Percentiles rank a stretch among this genome's conserved stretches.
Conservation (phyloP, 2,888 invertebrate species). For the Chirona hameri region DNA sequence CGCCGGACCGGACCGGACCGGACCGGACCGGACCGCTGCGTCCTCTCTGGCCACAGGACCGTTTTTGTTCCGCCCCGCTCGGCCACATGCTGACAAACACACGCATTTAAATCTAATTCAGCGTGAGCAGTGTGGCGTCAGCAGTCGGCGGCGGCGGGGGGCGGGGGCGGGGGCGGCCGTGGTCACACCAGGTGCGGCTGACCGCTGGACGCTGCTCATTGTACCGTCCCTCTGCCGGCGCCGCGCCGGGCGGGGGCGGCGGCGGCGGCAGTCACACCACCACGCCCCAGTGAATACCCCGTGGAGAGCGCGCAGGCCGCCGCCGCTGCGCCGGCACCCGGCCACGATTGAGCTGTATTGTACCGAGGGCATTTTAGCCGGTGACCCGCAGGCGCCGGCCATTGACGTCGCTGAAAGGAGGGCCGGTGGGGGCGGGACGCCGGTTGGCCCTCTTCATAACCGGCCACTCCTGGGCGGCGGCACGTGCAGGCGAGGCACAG, state of each 20-base stretch:
- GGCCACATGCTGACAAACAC: constrained; percentile 29
- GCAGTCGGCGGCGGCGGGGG: background rate
- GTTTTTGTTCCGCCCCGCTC: background rate
- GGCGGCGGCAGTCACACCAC: background rate
- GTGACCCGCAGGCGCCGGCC: background rate
- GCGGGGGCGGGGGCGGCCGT: background rate
- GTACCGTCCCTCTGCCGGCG: background rate
- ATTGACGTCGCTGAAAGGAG: background rate
- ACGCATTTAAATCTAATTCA: constrained; percentile 28
- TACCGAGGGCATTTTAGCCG: background rate
- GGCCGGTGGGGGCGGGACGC: constrained; percentile 2
- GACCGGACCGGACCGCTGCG: too few species aligned
- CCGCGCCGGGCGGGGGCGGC: background rate
- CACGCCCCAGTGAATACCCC: background rate
- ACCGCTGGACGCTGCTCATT: too few species aligned
- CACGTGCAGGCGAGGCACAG: background rate
- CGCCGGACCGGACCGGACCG: too few species aligned
- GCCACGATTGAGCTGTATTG: background rate
- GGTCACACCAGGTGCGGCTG: background rate
- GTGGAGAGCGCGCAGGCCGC: background rate
- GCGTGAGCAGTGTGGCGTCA: background rate
- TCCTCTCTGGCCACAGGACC: background rate
- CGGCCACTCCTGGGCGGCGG: background rate
- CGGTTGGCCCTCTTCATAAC: background rate
- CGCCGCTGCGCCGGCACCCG: background rate